Conservation (phyloP, 1,140 invertebrate species). For the Eufriesea mexicana region DNA sequence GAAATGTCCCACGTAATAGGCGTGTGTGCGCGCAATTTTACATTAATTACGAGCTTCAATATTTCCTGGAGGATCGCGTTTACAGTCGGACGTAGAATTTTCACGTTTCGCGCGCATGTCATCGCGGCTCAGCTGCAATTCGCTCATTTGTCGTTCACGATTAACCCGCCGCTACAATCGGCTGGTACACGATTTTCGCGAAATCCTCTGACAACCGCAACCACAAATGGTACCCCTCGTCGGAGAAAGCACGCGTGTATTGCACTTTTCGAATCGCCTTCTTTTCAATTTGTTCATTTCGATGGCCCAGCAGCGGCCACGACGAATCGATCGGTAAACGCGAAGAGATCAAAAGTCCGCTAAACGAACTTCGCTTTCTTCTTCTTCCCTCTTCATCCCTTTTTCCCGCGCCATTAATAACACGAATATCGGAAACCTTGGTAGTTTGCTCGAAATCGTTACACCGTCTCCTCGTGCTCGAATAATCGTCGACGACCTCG, state of each 20-base stretch:
- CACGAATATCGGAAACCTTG: not conserved
- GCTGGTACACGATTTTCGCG: conserved; percentile 28
- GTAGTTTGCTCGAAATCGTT: not conserved
- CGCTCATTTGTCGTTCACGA: conserved; percentile 42
- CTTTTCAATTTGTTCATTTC: not conserved
- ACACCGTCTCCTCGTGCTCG: not conserved
- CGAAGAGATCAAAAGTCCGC: not conserved
- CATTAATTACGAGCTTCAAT: conserved; percentile 29
- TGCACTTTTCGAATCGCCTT: not conserved
- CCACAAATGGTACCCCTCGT: conserved; percentile 1
- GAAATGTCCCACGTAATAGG: not conserved
- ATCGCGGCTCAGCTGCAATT: not conserved
- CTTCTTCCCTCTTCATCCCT: not conserved
- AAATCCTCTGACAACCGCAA: conserved; percentile 12
- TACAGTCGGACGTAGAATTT: not conserved
- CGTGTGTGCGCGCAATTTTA: conserved; percentile 23
- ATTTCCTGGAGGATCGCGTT: conserved; percentile 16
- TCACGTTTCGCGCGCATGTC: conserved; percentile 27
- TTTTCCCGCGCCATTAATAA: not conserved
- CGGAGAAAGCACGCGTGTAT: not conserved
- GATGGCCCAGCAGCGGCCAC: too few species aligned
- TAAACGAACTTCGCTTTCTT: not conserved
- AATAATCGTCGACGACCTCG: not conserved
- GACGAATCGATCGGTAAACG: not conserved
- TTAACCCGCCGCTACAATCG: conserved; percentile 27